Percentiles rank a stretch among this genome's conserved stretches.
phyloP scores from a whole-genome alignment of 2,113 vertebrate species.

The Arizona elegans region DNA sequence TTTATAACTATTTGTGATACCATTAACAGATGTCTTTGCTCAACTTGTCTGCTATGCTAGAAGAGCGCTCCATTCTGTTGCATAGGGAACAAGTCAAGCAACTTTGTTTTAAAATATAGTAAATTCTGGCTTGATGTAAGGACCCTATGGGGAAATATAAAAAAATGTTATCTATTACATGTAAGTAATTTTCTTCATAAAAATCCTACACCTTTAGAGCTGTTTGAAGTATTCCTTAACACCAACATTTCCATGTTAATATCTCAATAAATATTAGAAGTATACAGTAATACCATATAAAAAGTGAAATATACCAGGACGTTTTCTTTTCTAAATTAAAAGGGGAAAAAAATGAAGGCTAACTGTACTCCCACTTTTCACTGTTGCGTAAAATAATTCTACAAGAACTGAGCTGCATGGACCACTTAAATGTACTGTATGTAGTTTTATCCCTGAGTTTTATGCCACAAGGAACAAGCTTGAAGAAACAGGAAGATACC shows the following conservation, averaged over 20 bases:
- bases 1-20: constrained; percentile 67
- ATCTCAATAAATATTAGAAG: constrained; percentile 72
- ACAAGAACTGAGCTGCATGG: background rate
- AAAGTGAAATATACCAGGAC: constrained; percentile 60
- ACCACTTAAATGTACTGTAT: background rate
- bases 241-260: constrained; percentile 77
- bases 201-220: constrained; percentile 74
- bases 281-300: constrained; percentile 58
- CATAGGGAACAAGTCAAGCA: constrained; percentile 62
- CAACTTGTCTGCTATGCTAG: constrained; percentile 54
- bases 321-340: constrained; percentile 58
- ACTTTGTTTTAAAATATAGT: constrained; percentile 72
- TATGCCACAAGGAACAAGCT: background rate
- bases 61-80: constrained; percentile 63
- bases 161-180: constrained; percentile 70
- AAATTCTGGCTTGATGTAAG: constrained; percentile 62
- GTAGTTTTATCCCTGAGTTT: background rate
- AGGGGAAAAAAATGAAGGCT: constrained; percentile 55
- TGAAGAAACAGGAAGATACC: background rate
- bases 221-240: constrained; percentile 77
- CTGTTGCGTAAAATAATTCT: constrained; percentile 39
- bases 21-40: constrained; percentile 72
- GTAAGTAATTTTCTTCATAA: constrained; percentile 75
- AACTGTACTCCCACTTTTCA: constrained; percentile 40
- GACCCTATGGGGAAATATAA: constrained; percentile 66